phyloP scores from a whole-genome alignment of 2,797 vertebrate species.

The Acestrorhynchus altus region DNA sequence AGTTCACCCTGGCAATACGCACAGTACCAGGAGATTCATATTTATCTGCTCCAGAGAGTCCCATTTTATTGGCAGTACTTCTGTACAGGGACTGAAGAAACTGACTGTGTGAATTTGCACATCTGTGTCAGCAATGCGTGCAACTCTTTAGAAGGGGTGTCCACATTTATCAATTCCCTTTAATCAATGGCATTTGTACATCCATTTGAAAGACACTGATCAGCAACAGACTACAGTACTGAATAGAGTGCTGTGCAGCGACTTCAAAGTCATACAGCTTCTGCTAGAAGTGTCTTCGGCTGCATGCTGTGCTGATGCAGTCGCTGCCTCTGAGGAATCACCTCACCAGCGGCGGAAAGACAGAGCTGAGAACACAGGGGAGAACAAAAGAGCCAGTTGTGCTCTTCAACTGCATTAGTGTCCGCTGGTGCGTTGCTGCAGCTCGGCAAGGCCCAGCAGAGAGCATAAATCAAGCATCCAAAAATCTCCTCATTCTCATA shows the following conservation, averaged over 20 bases:
- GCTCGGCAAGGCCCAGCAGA: not conserved
- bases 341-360: not conserved
- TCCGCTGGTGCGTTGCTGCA: not conserved
- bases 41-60: too few relatives aligned
- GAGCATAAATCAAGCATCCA: slow-evolving; percentile 10
- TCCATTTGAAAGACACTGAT: too few relatives aligned
- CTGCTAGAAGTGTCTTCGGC: slow-evolving; percentile 10
- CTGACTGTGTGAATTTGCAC: too few relatives aligned
- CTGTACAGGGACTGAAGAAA: too few relatives aligned
- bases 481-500: not conserved
- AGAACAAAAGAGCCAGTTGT: slow-evolving; percentile 42
- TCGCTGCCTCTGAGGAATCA: not conserved
- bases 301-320: not conserved
- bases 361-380: not conserved
- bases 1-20: too few relatives aligned
- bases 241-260: not conserved
- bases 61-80: too few relatives aligned
- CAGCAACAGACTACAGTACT: too few relatives aligned
- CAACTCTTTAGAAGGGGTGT: too few relatives aligned
- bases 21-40: too few relatives aligned
- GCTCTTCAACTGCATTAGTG: not conserved
- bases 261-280: not conserved
- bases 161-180: too few relatives aligned
- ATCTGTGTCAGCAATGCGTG: too few relatives aligned
- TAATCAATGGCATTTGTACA: too few relatives aligned